phyloP scores from a whole-genome alignment of 2,113 vertebrate species.

The Pterocles gutturalis region DNA sequence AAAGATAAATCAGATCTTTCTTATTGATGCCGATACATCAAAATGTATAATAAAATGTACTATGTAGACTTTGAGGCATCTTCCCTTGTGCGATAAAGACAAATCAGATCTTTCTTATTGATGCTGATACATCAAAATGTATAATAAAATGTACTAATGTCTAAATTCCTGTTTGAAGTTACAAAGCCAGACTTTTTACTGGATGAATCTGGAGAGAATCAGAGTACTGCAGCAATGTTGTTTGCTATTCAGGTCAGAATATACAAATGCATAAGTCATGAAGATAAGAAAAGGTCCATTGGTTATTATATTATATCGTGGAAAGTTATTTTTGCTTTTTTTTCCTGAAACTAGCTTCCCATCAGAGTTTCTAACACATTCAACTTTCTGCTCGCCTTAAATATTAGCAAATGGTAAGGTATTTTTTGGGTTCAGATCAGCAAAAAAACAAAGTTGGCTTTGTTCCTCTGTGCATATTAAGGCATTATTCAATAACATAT shows the following conservation, averaged over 20 bases:
- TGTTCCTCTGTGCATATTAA: neutral
- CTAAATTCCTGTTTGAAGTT: neutral
- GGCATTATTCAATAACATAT: neutral
- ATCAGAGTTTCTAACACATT: neutral
- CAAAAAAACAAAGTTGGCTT: neutral
- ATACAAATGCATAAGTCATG: neutral
- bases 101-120: neutral
- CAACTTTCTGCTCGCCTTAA: neutral
- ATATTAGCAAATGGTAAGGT: neutral
- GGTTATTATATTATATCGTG: neutral
- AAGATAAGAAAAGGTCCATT: neutral
- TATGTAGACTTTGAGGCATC: neutral
- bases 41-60: neutral
- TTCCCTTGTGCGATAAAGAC: neutral
- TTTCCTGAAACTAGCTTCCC: neutral
- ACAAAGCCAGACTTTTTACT: neutral
- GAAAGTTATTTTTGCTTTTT: neutral
- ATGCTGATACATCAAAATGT: neutral
- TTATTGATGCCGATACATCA: neutral
- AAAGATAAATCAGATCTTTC: neutral
- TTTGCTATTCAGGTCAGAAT: neutral
- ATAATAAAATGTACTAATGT: neutral
- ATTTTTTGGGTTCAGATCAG: neutral
- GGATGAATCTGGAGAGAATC: neutral
- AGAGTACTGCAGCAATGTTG: neutral